Conservation (phyloP, 2,797 vertebrate species). For the Brotogeris chrysoptera region DNA sequence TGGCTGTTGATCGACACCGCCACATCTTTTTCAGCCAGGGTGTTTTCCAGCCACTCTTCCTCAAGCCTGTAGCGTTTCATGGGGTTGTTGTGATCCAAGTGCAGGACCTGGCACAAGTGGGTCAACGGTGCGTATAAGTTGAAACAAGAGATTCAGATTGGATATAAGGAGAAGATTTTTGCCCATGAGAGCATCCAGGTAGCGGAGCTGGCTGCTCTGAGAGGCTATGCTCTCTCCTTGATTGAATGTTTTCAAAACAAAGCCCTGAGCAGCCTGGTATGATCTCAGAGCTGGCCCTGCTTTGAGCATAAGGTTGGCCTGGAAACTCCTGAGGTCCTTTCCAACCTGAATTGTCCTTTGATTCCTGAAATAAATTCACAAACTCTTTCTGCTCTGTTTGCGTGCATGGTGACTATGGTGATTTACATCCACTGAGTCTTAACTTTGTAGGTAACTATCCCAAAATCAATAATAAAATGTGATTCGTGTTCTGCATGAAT, state of each 20-base stretch:
- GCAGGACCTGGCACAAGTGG: not conserved
- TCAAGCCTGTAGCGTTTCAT: not conserved
- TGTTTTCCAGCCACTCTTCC: not conserved
- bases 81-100: not conserved
- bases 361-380: not conserved
- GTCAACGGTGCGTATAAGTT: not conserved
- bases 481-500: not conserved
- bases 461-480: not conserved
- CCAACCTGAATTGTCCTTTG: not conserved
- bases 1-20: not conserved
- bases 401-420: not conserved
- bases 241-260: not conserved
- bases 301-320: not conserved
- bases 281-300: not conserved
- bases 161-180: not conserved
- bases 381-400: not conserved
- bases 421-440: not conserved
- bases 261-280: not conserved
- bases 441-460: not conserved
- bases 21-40: accelerated
- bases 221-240: not conserved
- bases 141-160: not conserved
- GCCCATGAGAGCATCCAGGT: not conserved
- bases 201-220: not conserved
- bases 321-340: not conserved